A percentile compares a stretch with the other conserved stretches of the same genome.
Evolutionary conservation across 1,140 invertebrate genomes (phyloP).

Genomic region (Neotoxoptera formosana): DNA sequence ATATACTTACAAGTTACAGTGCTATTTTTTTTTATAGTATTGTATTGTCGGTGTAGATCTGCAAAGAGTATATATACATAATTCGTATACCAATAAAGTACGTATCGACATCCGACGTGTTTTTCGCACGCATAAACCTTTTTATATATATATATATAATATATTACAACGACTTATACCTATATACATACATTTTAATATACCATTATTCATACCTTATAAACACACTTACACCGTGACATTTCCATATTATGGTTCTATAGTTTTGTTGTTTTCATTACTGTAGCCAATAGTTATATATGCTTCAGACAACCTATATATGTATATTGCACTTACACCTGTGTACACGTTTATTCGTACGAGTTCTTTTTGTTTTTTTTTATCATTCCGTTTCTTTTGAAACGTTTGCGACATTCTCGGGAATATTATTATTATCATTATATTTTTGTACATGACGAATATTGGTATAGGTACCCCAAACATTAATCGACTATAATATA

Average conservation of each 20-base stretch:
- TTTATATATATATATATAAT: too few species aligned
- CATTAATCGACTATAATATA: too few species aligned
- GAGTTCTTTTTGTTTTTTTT: background rate
- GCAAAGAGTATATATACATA: background rate
- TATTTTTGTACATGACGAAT: too few species aligned
- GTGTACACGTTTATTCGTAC: background rate
- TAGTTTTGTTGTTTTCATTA: background rate
- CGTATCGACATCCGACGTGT: background rate
- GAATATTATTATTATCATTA: background rate
- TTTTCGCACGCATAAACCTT: background rate
- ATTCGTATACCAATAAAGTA: background rate
- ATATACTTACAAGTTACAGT: too few species aligned
- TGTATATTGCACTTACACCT: background rate
- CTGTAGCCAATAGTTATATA: background rate
- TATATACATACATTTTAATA: background rate
- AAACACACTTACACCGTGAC: background rate
- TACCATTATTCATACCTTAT: background rate
- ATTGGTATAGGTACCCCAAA: too few species aligned
- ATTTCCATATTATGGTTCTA: background rate
- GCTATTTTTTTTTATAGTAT: too few species aligned
- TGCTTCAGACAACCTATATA: background rate
- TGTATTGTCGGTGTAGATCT: background rate
- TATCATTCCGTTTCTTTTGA: background rate
- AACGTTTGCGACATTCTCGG: background rate
- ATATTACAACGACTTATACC: too few species aligned